These are phyloP conservation scores for Dissostichus mawsoni DNA, from an alignment of 2,113 vertebrate genomes.

Conservation along the genomic window DNA sequence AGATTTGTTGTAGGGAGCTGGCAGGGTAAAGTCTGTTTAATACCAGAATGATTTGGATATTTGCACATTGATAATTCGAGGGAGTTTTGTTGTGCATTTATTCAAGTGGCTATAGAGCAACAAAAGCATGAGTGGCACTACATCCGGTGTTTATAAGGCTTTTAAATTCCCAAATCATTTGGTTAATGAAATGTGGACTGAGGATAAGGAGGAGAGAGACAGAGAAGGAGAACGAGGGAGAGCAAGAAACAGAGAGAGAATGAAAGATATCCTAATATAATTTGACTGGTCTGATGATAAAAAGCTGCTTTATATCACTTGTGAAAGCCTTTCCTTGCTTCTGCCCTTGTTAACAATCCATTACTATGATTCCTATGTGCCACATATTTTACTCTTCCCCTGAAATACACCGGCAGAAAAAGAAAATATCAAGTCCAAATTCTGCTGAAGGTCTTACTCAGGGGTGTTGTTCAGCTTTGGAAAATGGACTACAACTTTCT, in stretches of 20 bases:
- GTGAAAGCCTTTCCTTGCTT: slow-evolving; percentile 91
- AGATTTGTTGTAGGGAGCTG: no score
- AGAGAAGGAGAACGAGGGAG: slow-evolving; percentile 32
- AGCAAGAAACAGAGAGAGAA: slow-evolving; percentile 34
- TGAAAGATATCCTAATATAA: slow-evolving; percentile 86
- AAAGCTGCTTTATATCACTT: slow-evolving; percentile 91
- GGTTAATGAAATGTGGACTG: slow-evolving; percentile 88
- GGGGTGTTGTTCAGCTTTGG: neutral
- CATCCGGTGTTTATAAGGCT: slow-evolving; percentile 72
- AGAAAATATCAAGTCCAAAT: slow-evolving; percentile 5
- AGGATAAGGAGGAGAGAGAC: slow-evolving; percentile 72
- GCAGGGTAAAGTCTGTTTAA: no score
- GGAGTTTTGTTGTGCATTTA: no score
- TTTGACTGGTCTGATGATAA: slow-evolving; percentile 85
- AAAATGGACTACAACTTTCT: slow-evolving; percentile 1
- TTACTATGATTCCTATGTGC: slow-evolving; percentile 88
- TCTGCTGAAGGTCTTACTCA: slow-evolving; percentile 1
- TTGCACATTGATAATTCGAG: no score
- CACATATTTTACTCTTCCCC: slow-evolving; percentile 81
- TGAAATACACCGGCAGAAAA: slow-evolving; percentile 79
- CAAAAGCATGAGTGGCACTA: slow-evolving; percentile 12
- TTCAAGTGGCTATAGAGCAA: neutral
- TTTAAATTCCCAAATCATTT: slow-evolving; percentile 85
- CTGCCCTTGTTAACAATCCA: slow-evolving; percentile 89
- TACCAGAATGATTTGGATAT: no score